Evolutionary conservation across 2,888 invertebrate species (phyloP), one percentile per base, ranked within the genome.

Genomic region (Incurvaria masculella): DNA sequence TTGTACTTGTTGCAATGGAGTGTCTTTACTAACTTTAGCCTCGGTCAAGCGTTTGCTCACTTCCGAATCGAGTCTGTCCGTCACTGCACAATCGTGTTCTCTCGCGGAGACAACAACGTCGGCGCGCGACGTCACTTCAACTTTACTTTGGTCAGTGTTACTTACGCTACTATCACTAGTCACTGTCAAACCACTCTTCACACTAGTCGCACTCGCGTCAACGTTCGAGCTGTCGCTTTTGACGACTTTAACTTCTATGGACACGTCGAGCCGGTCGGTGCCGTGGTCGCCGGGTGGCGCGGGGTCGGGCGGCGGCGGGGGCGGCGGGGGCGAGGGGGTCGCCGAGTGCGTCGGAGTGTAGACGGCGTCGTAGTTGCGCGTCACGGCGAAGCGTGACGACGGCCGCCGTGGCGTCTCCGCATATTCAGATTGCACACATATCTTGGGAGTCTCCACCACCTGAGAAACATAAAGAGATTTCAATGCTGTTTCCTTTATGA

Each of bases 361-460:
- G 2, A 65, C 59, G 0, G 65, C 55, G 47, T 78, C 78, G 52
- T 69, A 71, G 58, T 76, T 78, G n/a, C 78, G 61, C 0, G 78
- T 72, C 0, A 78, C 78, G 0, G 76, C 75, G 57, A 78, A 78
- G 0, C 78, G 59, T 4, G 67, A 79, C 2, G 63, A 61, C 39
- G 58, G 61, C 51, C 81, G 59, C 69, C 84, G 82, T 62, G 61
- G 84, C 73, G 60, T 82, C 74, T 51, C 81, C 69, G 61, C 74
- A 76, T 54, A 83, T 72, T 66, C 84, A 66, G 61, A 84, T 75
- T 62, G 84, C 61, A 62, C 85, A 81, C 63, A 86, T 1, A 72
- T 69, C 47, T 68, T 61, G 0, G 74, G 72, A 0, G 74, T 70
- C 51, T 75, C 76, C 5, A 64, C 62, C 4, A 78, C 76, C 76